Conservation (phyloP, 1,140 invertebrate species). For the Tyrophagus putrescentiae region DNA sequence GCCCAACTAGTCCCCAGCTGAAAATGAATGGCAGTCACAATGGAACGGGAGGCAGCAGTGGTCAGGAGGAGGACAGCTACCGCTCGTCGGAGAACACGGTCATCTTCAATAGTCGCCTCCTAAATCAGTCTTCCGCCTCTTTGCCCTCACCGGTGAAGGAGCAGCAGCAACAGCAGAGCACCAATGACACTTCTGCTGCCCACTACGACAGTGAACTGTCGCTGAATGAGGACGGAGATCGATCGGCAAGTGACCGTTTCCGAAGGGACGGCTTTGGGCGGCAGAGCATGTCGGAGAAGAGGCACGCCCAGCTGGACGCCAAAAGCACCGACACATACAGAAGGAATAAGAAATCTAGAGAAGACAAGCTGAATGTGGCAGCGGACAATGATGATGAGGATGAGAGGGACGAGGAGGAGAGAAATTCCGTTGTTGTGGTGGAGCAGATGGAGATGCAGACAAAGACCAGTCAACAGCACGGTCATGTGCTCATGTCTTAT, state of each 20-base stretch:
- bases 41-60: not conserved
- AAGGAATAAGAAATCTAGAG: slow-evolving; percentile 60
- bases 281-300: slow-evolving; percentile 92
- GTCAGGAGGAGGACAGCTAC: not conserved
- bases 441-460: not conserved
- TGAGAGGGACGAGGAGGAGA: slow-evolving; percentile 2
- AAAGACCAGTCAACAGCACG: not conserved
- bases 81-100: slow-evolving; percentile 16
- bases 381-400: slow-evolving; percentile 9
- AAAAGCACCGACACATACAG: slow-evolving; percentile 86
- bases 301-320: slow-evolving; percentile 84
- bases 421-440: not conserved
- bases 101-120: not conserved
- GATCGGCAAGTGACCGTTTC: slow-evolving; percentile 8
- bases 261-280: slow-evolving; percentile 72
- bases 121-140: not conserved
- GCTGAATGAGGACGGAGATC: slow-evolving; percentile 9
- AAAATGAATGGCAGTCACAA: not conserved
- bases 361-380: slow-evolving; percentile 22
- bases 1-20: not conserved
- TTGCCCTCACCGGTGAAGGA: not conserved
- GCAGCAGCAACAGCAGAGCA: not conserved
- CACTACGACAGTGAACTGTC: slow-evolving; percentile 18
- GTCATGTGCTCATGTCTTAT: not conserved
- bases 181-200: not conserved